Conservation (phyloP, 2,797 vertebrate species). For the Clarias fuscus region DNA sequence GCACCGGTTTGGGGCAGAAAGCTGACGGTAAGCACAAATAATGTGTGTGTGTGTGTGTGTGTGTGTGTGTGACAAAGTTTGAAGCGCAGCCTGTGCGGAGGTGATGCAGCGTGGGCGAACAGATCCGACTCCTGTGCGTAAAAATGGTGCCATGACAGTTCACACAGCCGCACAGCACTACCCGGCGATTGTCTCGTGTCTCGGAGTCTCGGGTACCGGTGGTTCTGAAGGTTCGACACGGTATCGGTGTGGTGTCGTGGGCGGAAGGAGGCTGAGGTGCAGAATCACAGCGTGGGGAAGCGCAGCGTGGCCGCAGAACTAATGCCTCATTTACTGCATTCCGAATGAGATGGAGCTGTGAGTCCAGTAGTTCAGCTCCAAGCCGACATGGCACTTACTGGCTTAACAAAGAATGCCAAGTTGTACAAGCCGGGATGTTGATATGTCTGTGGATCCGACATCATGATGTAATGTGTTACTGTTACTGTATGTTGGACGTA, state of each 20-base stretch:
- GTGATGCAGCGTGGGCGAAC: constrained; percentile 51
- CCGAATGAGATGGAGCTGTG: constrained; percentile 5
- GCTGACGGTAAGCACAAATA: constrained; percentile 52
- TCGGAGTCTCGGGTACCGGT: not conserved
- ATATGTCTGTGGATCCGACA: not conserved
- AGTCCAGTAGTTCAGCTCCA: not conserved
- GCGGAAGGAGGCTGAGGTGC: constrained; percentile 10
- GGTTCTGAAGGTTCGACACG: not conserved
- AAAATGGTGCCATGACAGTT: not conserved
- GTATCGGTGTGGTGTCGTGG: not conserved
- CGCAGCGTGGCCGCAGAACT: constrained; percentile 14
- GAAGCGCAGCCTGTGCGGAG: constrained; percentile 35
- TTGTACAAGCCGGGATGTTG: not conserved
- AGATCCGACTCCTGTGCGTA: constrained; percentile 41
- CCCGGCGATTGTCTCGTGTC: not conserved
- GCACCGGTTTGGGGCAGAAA: constrained; percentile 36
- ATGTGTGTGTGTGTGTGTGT: constrained; percentile 7
- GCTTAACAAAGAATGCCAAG: not conserved
- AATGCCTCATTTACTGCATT: constrained; percentile 28
- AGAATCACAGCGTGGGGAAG: constrained; percentile 2
- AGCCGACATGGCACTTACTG: not conserved
- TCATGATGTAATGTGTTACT: not conserved
- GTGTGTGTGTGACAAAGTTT: constrained; percentile 46
- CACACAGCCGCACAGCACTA: too few relatives aligned
- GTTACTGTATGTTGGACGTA: not conserved